These are phyloP conservation scores for Plagodis dolabraria DNA, from an alignment of 2,888 invertebrate genomes.

Conservation along the genomic window DNA sequence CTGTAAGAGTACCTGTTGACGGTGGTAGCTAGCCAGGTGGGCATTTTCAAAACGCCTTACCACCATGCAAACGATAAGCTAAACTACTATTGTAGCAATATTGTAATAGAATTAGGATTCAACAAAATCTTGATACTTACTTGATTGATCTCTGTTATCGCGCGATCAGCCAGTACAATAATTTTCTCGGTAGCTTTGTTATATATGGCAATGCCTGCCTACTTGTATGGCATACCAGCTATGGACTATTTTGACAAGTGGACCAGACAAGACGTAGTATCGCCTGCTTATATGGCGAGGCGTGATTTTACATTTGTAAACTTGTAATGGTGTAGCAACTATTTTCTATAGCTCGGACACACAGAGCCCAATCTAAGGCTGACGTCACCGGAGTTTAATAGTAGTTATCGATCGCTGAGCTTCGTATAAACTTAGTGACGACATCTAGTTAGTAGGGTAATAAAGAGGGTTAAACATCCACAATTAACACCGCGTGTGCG, in stretches of 20 bases:
- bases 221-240: constrained; percentile 22
- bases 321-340: constrained; percentile 6
- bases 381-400: not conserved
- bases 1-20: no score
- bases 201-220: constrained; percentile 27
- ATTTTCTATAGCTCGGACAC: constrained; percentile 12
- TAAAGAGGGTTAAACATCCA: constrained; percentile 6
- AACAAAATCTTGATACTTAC: not conserved
- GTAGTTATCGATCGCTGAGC: not conserved
- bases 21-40: no score
- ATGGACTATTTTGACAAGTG: constrained; percentile 26
- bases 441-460: not conserved
- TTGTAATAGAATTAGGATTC: no score
- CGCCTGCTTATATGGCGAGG: constrained; percentile 16
- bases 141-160: not conserved
- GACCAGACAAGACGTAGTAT: constrained; percentile 21
- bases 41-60: no score
- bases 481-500: constrained; percentile 14
- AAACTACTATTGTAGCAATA: no score
- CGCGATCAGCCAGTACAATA: constrained; percentile 3
- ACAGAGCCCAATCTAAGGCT: not conserved
- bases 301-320: constrained; percentile 26
- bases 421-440: constrained; percentile 1
- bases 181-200: constrained; percentile 31
- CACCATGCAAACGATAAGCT: no score